Evolutionary conservation across 2,888 invertebrate species (phyloP).

Genomic region (Nomada hirtipes): DNA sequence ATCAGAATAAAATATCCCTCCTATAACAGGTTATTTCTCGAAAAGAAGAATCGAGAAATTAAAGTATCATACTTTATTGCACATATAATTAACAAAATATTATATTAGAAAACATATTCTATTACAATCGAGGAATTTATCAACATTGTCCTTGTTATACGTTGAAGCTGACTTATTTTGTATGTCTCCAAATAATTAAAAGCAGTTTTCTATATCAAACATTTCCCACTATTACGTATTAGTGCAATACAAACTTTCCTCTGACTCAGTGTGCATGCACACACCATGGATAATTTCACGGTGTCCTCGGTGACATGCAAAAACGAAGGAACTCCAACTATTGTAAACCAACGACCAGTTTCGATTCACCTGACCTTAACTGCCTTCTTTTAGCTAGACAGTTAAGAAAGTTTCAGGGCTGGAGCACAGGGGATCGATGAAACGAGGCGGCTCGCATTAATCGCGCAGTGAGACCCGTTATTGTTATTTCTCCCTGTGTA

Average conservation of each 20-base stretch:
- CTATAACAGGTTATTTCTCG: too few relatives aligned
- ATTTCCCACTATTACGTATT: too few relatives aligned
- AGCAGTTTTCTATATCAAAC: neutral
- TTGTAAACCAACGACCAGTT: conserved; percentile 35
- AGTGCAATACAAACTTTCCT: too few relatives aligned
- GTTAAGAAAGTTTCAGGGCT: conserved; percentile 43
- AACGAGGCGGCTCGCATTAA: conserved; percentile 24
- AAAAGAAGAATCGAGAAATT: too few relatives aligned
- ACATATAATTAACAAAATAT: too few relatives aligned
- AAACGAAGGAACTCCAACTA: neutral
- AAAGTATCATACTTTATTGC: too few relatives aligned
- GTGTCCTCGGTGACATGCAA: conserved; percentile 5
- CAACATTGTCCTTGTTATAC: too few relatives aligned
- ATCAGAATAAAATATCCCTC: too few relatives aligned
- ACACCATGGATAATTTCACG: conserved; percentile 35
- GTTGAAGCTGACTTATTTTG: too few relatives aligned
- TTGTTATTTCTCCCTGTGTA: conserved; percentile 23
- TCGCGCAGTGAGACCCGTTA: neutral
- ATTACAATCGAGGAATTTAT: too few relatives aligned
- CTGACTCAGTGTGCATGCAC: neutral
- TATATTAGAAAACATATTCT: too few relatives aligned
- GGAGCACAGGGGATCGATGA: conserved; percentile 47
- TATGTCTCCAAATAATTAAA: too few relatives aligned
- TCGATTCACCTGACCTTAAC: conserved; percentile 44
- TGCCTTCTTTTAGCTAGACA: conserved; percentile 41